Evolutionary conservation across 2,797 vertebrate species (phyloP), one percentile per base, ranked within the genome.

Genomic region (Lithobates sylvaticus): DNA sequence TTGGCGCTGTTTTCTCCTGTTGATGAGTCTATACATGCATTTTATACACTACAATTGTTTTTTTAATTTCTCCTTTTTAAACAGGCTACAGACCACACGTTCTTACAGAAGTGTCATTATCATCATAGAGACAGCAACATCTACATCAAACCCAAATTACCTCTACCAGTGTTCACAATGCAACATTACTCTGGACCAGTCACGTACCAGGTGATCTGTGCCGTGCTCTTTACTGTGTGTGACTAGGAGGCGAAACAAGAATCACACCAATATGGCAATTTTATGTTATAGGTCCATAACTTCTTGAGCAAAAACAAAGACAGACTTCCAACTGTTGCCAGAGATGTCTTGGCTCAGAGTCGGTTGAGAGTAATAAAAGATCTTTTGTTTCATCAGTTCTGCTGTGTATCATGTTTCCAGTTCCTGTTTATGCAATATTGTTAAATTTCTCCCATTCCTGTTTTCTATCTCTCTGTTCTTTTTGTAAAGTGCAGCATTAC

Each of bases 91-190:
- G 97, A 98, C 91, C 97, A 98, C 91, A 97, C 97, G 80, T 99
- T 99, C 89, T 95, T 99, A 36, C 98, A 98, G 90, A 98, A 98
- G 91, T 99, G 97, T 92, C 97, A 98, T 90, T 98, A 98, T 87
- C 96, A 97, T 90, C 97, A 98, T 47, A 93, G 93, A 5, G 93
- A 93, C 85, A 97, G 93, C 88, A 94, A 92, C 0, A 93, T 91
- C 93, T 98, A 98, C 42, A 81, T 89, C 93, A 99, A 98, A 89
- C 97, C 98, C 87, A 97, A 95, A 90, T 93, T 96, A 88, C 97
- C 96, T 44, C 90, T 98, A 88, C 97, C 98, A 34, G 94, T 97
- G 76, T 98, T 99, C 91, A 97, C 96, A 0, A 88, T 98, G 84
- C 95, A 95, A 44, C 98, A 98, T 90, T 96, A 96, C 0, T 97